Percentiles rank a stretch among this genome's conserved stretches.
Conservation (phyloP, 2,888 invertebrate species). For the Helicoverpa assulta region DNA sequence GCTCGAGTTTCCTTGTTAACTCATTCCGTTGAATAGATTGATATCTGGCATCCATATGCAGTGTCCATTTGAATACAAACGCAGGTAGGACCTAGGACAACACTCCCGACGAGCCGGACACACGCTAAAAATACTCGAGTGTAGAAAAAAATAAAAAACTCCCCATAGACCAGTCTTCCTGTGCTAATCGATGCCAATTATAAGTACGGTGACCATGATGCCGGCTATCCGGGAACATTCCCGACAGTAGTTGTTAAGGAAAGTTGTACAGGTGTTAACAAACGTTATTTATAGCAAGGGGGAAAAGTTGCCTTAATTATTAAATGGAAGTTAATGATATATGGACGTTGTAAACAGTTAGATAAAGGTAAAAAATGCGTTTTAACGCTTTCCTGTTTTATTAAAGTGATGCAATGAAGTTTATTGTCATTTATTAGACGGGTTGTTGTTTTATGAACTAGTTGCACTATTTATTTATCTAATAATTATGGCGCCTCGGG, state of each 20-base stretch:
- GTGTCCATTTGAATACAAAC: constrained; percentile 44
- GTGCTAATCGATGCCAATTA: constrained; percentile 89
- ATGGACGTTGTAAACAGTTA: not conserved
- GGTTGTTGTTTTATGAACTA: too few relatives aligned
- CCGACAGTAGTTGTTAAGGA: not conserved
- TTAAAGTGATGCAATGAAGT: not conserved
- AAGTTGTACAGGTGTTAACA: not conserved
- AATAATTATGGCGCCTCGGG: too few relatives aligned
- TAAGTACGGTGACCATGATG: constrained; percentile 62
- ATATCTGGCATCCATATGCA: constrained; percentile 28
- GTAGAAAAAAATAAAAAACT: constrained; percentile 73
- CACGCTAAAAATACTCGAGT: constrained; percentile 73
- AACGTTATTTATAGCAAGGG: constrained; percentile 1
- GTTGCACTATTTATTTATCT: too few relatives aligned
- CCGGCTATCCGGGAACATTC: constrained; percentile 23
- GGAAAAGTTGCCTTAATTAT: constrained; percentile 1
- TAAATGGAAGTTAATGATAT: not conserved
- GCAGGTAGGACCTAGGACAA: constrained; percentile 43
- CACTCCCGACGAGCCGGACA: constrained; percentile 58
- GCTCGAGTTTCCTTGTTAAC: constrained; percentile 23
- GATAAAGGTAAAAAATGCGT: not conserved
- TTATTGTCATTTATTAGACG: too few relatives aligned
- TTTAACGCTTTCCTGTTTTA: constrained; percentile 11
- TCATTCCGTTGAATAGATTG: constrained; percentile 10
- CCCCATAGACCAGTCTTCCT: constrained; percentile 81